Conservation (phyloP, 2,797 vertebrate genomes). For the Megalops cyprinoides region DNA sequence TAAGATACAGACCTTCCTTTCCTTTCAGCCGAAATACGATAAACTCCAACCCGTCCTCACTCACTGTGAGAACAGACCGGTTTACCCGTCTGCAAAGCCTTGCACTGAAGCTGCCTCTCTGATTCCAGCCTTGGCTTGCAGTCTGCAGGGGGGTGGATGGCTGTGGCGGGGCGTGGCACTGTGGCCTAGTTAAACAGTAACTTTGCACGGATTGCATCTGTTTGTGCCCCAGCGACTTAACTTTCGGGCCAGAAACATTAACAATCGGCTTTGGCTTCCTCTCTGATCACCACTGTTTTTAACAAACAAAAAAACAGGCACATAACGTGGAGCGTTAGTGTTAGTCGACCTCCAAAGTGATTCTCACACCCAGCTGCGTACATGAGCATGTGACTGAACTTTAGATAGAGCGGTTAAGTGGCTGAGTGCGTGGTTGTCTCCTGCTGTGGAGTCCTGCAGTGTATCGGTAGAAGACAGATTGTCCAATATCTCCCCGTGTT, state of each 20-base stretch:
- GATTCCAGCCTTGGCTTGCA: constrained; percentile 4
- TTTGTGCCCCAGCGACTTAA: neutral
- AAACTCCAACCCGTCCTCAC: neutral
- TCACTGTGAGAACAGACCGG: neutral
- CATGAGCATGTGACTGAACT: neutral
- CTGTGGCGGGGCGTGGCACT: neutral
- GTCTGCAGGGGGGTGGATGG: neutral
- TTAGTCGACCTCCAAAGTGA: neutral
- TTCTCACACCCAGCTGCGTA: neutral
- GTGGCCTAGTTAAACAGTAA: constrained; percentile 13
- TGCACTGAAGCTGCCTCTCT: neutral
- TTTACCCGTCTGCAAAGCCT: constrained; percentile 8
- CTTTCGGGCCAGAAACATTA: neutral
- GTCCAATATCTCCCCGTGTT: neutral
- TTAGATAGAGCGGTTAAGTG: neutral
- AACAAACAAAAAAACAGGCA: neutral
- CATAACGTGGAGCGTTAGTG: neutral
- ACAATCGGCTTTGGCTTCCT: neutral
- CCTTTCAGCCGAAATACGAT: too few relatives aligned
- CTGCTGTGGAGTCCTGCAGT: neutral
- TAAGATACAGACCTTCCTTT: neutral
- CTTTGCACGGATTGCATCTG: neutral
- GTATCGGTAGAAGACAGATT: neutral
- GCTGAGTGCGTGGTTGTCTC: neutral
- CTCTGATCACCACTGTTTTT: neutral